A percentile compares a stretch with the other conserved stretches of the same genome.
Evolutionary conservation across 2,888 invertebrate species (phyloP).

Genomic region (Abscondita cerata): DNA sequence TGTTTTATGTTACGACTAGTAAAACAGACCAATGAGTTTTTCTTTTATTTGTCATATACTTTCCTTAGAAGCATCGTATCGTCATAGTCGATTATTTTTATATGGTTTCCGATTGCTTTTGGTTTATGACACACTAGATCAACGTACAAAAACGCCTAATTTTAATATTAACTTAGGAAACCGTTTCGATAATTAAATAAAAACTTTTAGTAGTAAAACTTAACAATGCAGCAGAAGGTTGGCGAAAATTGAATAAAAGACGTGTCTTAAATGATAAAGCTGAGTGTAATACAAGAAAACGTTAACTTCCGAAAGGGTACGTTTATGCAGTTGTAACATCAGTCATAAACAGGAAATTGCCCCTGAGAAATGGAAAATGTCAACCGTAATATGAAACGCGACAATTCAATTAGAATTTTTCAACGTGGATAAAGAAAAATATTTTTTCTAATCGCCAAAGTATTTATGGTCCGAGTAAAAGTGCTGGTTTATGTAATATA

Average conservation of each 20-base stretch:
- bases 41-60: conserved; percentile 20
- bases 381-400: conserved; percentile 11
- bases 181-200: neutral
- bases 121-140: neutral
- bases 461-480: no score
- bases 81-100: no score
- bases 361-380: conserved; percentile 22
- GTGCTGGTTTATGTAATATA: no score
- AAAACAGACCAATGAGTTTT: conserved; percentile 15
- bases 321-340: conserved; percentile 29
- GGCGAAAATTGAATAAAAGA: no score
- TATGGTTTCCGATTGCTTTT: no score
- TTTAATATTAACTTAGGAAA: neutral
- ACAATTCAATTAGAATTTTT: neutral
- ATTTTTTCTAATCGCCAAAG: no score
- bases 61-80: neutral
- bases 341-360: conserved; percentile 27
- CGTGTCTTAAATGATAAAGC: no score
- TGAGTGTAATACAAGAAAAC: conserved; percentile 16
- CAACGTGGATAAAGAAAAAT: no score
- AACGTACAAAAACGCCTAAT: neutral
- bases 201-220: no score
- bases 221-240: no score
- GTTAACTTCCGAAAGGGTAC: conserved; percentile 23
- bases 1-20: conserved; percentile 23